Evolutionary conservation across 2,113 vertebrate genomes (phyloP).

Genomic region (Heloderma charlesbogerti): DNA sequence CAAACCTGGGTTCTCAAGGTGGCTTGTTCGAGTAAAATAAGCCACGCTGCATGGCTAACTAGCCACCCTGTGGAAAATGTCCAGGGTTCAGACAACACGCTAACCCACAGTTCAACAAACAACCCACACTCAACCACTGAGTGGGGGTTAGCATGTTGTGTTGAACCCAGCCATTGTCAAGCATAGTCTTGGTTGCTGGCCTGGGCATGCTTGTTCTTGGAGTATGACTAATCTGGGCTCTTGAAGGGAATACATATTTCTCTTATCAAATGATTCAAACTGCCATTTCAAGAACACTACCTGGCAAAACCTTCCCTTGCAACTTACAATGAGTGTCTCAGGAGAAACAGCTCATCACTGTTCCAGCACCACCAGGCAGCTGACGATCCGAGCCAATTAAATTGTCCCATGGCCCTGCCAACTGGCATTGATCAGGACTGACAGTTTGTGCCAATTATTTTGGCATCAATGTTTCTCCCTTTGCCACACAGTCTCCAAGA

Average conservation of each 20-base stretch:
- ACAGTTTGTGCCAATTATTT: conserved; percentile 19
- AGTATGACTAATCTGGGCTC: not conserved
- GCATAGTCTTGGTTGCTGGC: not conserved
- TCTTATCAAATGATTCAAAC: not conserved
- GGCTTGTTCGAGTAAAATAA: too few species aligned
- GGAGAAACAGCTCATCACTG: not conserved
- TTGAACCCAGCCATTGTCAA: too few species aligned
- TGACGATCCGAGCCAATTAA: not conserved
- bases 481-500: not conserved
- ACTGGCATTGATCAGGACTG: not conserved
- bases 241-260: not conserved
- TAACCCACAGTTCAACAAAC: too few species aligned
- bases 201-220: not conserved
- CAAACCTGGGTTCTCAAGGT: too few species aligned
- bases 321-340: not conserved
- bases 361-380: not conserved
- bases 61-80: too few species aligned
- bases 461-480: conserved; percentile 5
- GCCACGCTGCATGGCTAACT: too few species aligned
- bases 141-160: too few species aligned
- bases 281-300: too few species aligned
- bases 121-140: too few species aligned
- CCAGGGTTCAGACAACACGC: too few species aligned
- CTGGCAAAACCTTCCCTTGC: not conserved
- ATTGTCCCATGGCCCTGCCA: not conserved